These are phyloP conservation scores for Narcine bancroftii DNA, from an alignment of 2,113 vertebrate genomes.

Conservation along the genomic window DNA sequence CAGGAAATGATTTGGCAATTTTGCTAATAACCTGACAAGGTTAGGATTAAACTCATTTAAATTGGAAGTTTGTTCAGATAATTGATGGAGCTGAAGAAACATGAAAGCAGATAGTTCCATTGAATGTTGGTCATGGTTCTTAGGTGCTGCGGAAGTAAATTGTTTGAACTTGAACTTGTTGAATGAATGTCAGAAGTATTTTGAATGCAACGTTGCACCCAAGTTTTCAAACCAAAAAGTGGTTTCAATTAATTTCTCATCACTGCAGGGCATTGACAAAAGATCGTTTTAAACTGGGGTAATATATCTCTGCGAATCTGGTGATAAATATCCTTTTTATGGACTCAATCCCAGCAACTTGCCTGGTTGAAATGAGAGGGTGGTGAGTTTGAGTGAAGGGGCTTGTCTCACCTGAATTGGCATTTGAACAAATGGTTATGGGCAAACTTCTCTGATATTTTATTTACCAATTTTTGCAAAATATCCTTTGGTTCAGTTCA, in stretches of 20 bases:
- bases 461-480: neutral
- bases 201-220: neutral
- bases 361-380: too few species aligned
- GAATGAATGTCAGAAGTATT: neutral
- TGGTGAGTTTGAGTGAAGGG: neutral
- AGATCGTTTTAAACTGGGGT: neutral
- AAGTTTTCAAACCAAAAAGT: neutral
- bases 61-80: neutral
- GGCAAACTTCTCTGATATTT: neutral
- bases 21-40: neutral
- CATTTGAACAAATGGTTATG: neutral
- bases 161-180: too few species aligned
- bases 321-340: neutral
- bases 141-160: too few species aligned
- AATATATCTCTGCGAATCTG: neutral
- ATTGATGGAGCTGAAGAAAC: neutral
- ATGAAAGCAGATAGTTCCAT: neutral
- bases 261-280: neutral
- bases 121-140: neutral
- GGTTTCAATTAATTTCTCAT: neutral
- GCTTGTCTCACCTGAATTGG: neutral
- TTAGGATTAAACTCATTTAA: neutral
- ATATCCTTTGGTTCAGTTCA: neutral
- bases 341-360: neutral
- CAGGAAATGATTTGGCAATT: neutral